Evolutionary conservation across 2,888 invertebrate genomes (phyloP).

Genomic region (Cryptosula pallasiana): DNA sequence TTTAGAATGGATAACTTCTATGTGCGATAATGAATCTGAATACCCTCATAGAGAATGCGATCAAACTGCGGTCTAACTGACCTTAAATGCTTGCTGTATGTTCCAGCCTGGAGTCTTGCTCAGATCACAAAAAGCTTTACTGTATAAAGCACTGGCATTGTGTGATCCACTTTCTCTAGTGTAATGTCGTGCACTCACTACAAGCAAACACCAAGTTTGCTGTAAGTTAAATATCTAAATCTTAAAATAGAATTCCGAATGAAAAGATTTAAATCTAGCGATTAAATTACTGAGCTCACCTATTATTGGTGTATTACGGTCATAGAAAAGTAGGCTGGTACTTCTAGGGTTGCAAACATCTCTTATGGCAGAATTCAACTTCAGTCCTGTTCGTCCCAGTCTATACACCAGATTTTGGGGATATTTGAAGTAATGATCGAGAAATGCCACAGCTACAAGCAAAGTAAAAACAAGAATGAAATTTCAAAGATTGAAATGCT

Average conservation of each 20-base stretch:
- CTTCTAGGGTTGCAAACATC: conserved; percentile 13
- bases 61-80: no score
- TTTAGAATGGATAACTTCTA: no score
- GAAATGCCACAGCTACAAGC: background rate
- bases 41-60: no score
- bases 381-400: background rate
- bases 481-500: no score
- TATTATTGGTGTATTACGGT: background rate
- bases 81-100: conserved; percentile 9
- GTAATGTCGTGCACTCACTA: background rate
- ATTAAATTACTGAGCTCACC: no score
- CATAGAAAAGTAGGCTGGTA: background rate
- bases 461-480: no score
- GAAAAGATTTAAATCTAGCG: no score
- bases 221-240: no score
- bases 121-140: conserved; percentile 12
- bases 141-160: conserved; percentile 19
- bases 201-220: background rate
- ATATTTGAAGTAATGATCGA: background rate
- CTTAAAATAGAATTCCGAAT: no score
- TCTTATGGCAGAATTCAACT: background rate
- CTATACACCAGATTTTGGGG: background rate
- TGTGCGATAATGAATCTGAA: no score
- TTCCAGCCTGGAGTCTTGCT: conserved; percentile 14
- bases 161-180: background rate